Base-by-base conservation (phyloP, 2,888 invertebrate genomes). In the Drosophila koepferae region DNA sequence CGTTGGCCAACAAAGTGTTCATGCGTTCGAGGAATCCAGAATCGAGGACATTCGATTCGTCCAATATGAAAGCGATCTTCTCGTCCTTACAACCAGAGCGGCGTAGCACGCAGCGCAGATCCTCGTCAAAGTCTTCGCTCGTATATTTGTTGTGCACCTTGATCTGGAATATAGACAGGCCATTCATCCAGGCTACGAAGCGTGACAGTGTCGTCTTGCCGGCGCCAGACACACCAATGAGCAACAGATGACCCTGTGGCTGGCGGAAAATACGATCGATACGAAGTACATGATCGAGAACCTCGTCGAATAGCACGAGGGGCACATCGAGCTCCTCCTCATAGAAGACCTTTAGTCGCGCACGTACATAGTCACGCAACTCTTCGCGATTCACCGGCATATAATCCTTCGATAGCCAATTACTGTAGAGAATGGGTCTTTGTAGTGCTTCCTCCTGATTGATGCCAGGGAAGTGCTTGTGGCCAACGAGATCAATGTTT, bases 111-210 rank as follows among this genome's bases (percentile, higher is more conserved):
- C 96, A 96, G 73, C 99, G 96, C 75, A 99, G 94, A 93, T 99
- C 99, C 93, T 99, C 99, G 93, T 99, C 99, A 93, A 99, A 99
- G 94, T 99, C 99, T 87, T 97, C 98, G 23, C 98, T 98, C 1
- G 98, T 98, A 93, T 99, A 99, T 94, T 99, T 99, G 93, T 99
- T 99, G 94, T 99, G 99, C 84, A 97, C 98, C 95, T 99, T 99
- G 82, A 99, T 99, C 94, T 99, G 99, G 96, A 99, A 99, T 71
- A 99, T 99, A 81, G 98, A 98, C 43, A 99, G 95, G 9, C 99
- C 99, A 93, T 99, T 99, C 97, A 99, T 98, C 99, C 99, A 99
- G 56, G 99, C 99, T 40, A 99, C 99, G 93, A 99, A 99, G 81
- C 99, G 95, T 34, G 99, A 99, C 82, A 99, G 95, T 12, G 99